Evolutionary conservation across 2,888 invertebrate species (phyloP), one percentile per base, ranked within the genome.

Genomic region (Acrobasis consociella): DNA sequence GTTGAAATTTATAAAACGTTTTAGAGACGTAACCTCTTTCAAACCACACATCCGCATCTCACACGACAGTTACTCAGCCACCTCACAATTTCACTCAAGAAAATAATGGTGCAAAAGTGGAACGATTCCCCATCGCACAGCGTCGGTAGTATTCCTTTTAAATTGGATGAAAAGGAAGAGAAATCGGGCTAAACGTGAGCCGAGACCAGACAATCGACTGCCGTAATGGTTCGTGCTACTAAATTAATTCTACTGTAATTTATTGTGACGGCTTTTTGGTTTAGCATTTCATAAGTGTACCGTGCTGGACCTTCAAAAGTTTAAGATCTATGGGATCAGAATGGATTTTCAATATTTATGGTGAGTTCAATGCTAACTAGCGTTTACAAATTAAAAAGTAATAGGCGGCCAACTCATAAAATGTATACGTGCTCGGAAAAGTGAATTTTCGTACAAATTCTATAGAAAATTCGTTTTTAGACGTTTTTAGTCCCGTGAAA

Each of bases 121-220:
- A 50, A 55, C 65, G 22, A 22, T 59, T 64, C 64, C 62, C 64
- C 56, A 42, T 42, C 42, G 56, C 42, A 56, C n/a, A 22, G 56
- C 37, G 8, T 16, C 42, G 13, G 39, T 39, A 39, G 67, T 66
- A 63, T 67, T 69, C 70, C 69, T 71, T 67, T 69, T 72, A 69
- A 71, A 74, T 72, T 71, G 67, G 64, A 65, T 68, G 68, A 65
- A 69, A 65, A 69, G 72, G 73, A 72, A 75, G 73, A 67, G 73
- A 76, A 76, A 76, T 75, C 72, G 67, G 72, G 74, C 58, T 71
- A 68, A 63, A 65, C 65, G 65, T 62, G 64, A 56, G 17, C 3
- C 13, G 56, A 38, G 59, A 50, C 49, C 59, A 49, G 59, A 59
- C 59, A 50, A 60, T 60, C 59, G 59, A 51, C 49, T 37, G 58